Percentiles rank a stretch among this genome's conserved stretches.
Conservation (phyloP, 1,140 invertebrate species). For the Gryllus bimaculatus region DNA sequence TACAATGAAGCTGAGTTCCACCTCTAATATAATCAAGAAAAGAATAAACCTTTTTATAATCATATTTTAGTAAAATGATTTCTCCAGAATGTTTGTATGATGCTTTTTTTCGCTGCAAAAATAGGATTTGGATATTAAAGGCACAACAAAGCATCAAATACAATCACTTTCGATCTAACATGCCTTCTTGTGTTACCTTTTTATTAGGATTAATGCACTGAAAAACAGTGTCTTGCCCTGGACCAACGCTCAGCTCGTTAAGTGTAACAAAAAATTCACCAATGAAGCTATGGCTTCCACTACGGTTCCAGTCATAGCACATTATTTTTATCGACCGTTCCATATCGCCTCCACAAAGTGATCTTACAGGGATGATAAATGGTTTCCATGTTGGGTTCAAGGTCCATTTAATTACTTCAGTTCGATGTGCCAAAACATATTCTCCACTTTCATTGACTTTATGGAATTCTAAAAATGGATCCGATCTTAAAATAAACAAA, state of each 20-base stretch:
- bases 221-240: slow-evolving; percentile 20
- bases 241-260: slow-evolving; percentile 24
- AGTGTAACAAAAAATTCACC: slow-evolving; percentile 27
- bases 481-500: slow-evolving; percentile 30
- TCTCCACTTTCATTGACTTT: slow-evolving; percentile 36
- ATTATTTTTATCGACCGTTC: slow-evolving; percentile 38
- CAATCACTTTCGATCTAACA: not conserved
- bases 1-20: slow-evolving; percentile 40
- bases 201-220: slow-evolving; percentile 26
- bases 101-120: slow-evolving; percentile 23
- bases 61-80: slow-evolving; percentile 28
- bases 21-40: slow-evolving; percentile 49
- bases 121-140: not conserved
- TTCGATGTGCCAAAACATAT: slow-evolving; percentile 32
- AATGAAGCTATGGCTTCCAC: slow-evolving; percentile 26
- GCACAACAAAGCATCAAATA: not conserved
- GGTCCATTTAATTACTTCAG: slow-evolving; percentile 42
- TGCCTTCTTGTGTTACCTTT: slow-evolving; percentile 15
- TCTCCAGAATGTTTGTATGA: slow-evolving; percentile 28
- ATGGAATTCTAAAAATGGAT: slow-evolving; percentile 43
- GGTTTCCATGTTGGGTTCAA: slow-evolving; percentile 48
- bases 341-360: slow-evolving; percentile 50
- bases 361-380: slow-evolving; percentile 41
- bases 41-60: slow-evolving; percentile 33
- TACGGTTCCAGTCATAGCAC: slow-evolving; percentile 33